phyloP scores from a whole-genome alignment of 2,888 invertebrate genomes.

The Luperina nickerlii region DNA sequence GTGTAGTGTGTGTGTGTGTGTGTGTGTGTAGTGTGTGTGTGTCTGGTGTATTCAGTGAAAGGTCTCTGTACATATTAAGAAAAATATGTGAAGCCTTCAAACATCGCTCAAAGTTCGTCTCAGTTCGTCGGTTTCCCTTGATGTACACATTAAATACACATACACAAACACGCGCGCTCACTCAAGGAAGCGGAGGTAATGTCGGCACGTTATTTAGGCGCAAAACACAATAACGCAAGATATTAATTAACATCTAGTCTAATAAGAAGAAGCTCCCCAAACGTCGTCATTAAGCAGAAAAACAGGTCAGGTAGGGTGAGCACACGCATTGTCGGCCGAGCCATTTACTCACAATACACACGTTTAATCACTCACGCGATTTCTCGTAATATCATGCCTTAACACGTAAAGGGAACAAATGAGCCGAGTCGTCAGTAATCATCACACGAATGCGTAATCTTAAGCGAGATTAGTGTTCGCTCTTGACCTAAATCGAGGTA shows the following conservation, averaged over 20 bases:
- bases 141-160: slow-evolving; percentile 7
- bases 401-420: slow-evolving; percentile 72
- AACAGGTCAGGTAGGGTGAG: slow-evolving; percentile 62
- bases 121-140: not conserved
- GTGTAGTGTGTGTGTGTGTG: too few relatives aligned
- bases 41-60: not conserved
- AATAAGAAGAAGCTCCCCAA: slow-evolving; percentile 61
- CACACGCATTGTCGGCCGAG: slow-evolving; percentile 72
- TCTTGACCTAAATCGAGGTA: slow-evolving; percentile 74
- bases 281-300: slow-evolving; percentile 64
- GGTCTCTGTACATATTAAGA: not conserved
- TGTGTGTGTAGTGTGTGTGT: too few relatives aligned
- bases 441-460: slow-evolving; percentile 69
- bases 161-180: not conserved
- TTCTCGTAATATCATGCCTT: slow-evolving; percentile 76
- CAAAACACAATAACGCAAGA: slow-evolving; percentile 61
- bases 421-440: slow-evolving; percentile 67
- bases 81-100: slow-evolving; percentile 9
- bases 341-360: slow-evolving; percentile 79
- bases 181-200: slow-evolving; percentile 43
- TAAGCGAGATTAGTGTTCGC: slow-evolving; percentile 70
- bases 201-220: slow-evolving; percentile 25
- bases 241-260: slow-evolving; percentile 64
- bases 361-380: slow-evolving; percentile 83
- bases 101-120: slow-evolving; percentile 1